phyloP scores from a whole-genome alignment of 2,113 vertebrate species.

The Centrocercus urophasianus region DNA sequence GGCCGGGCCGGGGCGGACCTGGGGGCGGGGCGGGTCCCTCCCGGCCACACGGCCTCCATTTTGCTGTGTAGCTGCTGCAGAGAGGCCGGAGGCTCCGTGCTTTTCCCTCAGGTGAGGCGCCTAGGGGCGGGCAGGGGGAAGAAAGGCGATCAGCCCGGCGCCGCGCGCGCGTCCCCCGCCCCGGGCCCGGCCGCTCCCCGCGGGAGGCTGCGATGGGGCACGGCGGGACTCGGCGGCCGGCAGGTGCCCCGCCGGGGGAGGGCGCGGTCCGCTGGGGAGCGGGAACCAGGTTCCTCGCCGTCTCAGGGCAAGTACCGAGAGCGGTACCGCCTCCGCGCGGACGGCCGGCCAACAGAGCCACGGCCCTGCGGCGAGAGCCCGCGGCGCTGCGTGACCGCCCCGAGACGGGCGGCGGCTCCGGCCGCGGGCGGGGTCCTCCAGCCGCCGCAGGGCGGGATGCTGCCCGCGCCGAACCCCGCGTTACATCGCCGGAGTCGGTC shows the following conservation, averaged over 20 bases:
- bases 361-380: not conserved
- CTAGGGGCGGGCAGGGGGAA: not conserved
- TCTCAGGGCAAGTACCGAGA: not conserved
- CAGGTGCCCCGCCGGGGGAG: not conserved
- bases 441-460: not conserved
- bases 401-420: not conserved
- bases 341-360: not conserved
- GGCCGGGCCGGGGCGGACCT: not conserved
- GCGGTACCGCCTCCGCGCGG: too few species aligned
- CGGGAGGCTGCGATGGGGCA: too few species aligned
- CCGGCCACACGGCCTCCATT: slow-evolving; percentile 25
- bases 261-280: not conserved
- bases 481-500: not conserved
- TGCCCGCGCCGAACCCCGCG: not conserved
- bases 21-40: not conserved
- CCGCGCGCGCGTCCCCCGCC: too few species aligned
- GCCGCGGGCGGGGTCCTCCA: too few species aligned
- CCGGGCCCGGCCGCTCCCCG: too few species aligned
- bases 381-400: not conserved
- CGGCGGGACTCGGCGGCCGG: not conserved
- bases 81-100: not conserved
- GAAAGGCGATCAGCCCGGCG: too few species aligned
- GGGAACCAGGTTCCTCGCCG: too few species aligned
- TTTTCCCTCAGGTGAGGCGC: not conserved
- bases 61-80: slow-evolving; percentile 16